Percentiles rank a stretch among this genome's conserved stretches.
phyloP scores from a whole-genome alignment of 2,888 invertebrate species.

The Nebria salina region DNA sequence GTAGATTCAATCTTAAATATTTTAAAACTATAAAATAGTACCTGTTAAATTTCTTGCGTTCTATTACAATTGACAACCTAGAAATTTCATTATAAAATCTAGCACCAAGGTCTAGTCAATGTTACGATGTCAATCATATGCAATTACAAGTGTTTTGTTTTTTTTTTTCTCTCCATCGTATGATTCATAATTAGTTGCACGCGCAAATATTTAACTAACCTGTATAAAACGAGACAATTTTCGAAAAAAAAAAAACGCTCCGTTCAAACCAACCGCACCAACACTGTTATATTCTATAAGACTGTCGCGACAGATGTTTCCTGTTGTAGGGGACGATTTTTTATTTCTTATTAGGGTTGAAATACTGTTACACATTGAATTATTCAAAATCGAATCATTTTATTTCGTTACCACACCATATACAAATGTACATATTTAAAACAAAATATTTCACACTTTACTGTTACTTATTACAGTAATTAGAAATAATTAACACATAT shows the following conservation, averaged over 20 bases:
- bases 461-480: background rate
- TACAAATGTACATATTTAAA: too few species aligned
- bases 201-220: conserved; percentile 18
- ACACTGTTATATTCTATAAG: background rate
- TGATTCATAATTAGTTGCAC: background rate
- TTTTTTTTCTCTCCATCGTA: background rate
- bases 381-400: background rate
- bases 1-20: too few species aligned
- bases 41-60: background rate
- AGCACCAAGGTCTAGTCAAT: background rate
- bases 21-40: too few species aligned
- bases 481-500: background rate
- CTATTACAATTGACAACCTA: background rate
- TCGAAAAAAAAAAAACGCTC: background rate
- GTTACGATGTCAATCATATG: conserved; percentile 11
- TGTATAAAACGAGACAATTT: background rate
- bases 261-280: background rate
- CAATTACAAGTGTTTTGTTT: conserved; percentile 11
- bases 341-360: background rate
- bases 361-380: background rate
- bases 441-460: background rate
- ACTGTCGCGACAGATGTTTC: conserved; percentile 11
- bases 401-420: background rate
- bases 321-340: background rate
- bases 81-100: conserved; percentile 8